These are phyloP conservation scores for Drosophila takahashii DNA, from an alignment of 1,140 invertebrate genomes.

Conservation along the genomic window DNA sequence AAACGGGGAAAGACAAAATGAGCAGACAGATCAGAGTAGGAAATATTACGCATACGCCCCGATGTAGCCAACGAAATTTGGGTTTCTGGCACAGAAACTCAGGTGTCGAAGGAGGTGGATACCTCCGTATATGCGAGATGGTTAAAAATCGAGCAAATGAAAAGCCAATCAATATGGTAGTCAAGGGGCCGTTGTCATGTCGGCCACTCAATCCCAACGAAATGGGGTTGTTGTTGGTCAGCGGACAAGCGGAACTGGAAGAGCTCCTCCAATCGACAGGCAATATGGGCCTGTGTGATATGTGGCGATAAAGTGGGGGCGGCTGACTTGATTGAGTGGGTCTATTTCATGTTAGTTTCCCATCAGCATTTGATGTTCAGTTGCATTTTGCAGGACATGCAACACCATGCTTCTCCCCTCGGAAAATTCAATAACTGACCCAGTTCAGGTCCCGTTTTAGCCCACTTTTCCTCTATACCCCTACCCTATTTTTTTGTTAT, in stretches of 20 bases:
- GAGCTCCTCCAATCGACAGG: conserved; percentile 31
- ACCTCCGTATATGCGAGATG: conserved; percentile 12
- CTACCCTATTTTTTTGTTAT: conserved; percentile 4
- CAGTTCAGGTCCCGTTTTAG: conserved; percentile 54
- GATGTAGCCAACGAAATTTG: conserved; percentile 48
- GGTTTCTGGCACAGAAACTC: conserved; percentile 60
- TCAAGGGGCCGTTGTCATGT: conserved; percentile 66
- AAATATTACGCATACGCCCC: conserved; percentile 65
- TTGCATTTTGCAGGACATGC: conserved; percentile 26
- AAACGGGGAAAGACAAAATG: not conserved
- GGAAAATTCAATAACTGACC: conserved; percentile 84
- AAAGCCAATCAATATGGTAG: conserved; percentile 73
- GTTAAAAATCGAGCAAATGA: conserved; percentile 27
- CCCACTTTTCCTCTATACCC: not conserved
- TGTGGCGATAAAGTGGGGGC: not conserved
- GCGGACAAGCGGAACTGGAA: conserved; percentile 31
- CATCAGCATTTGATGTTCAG: conserved; percentile 33
- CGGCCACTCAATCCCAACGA: conserved; percentile 39
- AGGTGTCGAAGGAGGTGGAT: not conserved
- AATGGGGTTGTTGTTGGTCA: conserved; percentile 28
- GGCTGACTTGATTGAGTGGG: conserved; percentile 19
- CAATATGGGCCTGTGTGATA: not conserved
- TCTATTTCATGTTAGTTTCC: conserved; percentile 24
- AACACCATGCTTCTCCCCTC: conserved; percentile 15
- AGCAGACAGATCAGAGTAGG: conserved; percentile 40